Percentiles rank a stretch among this genome's conserved stretches.
phyloP scores from a whole-genome alignment of 2,797 vertebrate species.

The Chromis chromis region DNA sequence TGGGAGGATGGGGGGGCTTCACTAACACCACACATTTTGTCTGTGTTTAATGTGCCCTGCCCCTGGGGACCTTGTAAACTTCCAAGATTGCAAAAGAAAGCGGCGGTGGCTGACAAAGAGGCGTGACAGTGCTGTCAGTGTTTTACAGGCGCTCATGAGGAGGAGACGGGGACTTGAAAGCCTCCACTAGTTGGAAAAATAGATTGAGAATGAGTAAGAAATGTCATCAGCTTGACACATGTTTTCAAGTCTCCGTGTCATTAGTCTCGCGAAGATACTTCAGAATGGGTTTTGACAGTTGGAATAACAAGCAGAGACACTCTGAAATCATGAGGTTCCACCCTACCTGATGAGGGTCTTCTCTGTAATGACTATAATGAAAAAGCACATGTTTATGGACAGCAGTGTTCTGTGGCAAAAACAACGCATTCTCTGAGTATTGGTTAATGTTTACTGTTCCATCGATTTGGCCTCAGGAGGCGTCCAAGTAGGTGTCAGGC shows the following conservation, averaged over 20 bases:
- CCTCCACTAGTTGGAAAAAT: constrained; percentile 36
- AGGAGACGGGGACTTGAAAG: constrained; percentile 59
- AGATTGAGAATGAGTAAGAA: constrained; percentile 37
- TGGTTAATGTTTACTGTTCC: constrained; percentile 59
- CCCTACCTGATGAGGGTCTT: constrained; percentile 48
- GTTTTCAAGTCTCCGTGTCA: constrained; percentile 52
- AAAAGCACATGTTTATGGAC: constrained; percentile 39
- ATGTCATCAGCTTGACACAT: constrained; percentile 50
- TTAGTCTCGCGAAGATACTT: constrained; percentile 47
- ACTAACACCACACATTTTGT: constrained; percentile 73
- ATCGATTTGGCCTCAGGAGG: constrained; percentile 53
- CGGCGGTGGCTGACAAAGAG: constrained; percentile 67
- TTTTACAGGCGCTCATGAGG: constrained; percentile 63
- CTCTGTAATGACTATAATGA: constrained; percentile 41
- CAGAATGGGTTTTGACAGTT: constrained; percentile 41
- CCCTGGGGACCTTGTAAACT: constrained; percentile 79
- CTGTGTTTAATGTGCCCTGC: constrained; percentile 76
- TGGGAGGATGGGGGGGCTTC: constrained; percentile 39
- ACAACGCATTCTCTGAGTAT: constrained; percentile 45
- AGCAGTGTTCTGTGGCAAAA: constrained; percentile 32
- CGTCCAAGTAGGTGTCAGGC: constrained; percentile 54
- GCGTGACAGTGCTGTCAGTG: constrained; percentile 66
- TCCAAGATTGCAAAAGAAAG: constrained; percentile 70
- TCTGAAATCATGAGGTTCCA: constrained; percentile 39
- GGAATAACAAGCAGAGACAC: constrained; percentile 48